Evolutionary conservation across 2,113 vertebrate species (phyloP).

Genomic region (Trachemys scripta): DNA sequence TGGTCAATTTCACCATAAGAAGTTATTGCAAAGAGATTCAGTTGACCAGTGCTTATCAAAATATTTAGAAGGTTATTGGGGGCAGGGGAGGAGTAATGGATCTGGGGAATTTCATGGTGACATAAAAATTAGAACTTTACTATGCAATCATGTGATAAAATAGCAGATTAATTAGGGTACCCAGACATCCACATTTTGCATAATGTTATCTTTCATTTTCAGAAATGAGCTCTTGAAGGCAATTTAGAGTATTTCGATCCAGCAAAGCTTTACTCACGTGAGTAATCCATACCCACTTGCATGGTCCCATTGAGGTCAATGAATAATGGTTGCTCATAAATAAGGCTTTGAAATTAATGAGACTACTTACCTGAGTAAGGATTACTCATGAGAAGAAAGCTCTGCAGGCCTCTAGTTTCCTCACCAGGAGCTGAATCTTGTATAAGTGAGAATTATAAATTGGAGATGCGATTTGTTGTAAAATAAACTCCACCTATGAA

Average conservation of each 20-base stretch:
- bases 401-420: background rate
- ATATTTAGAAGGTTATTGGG: constrained; percentile 21
- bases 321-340: constrained; percentile 33
- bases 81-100: constrained; percentile 5
- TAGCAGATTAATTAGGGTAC: constrained; percentile 59
- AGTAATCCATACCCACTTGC: constrained; percentile 4
- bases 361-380: constrained; percentile 1
- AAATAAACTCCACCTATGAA: background rate
- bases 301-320: background rate
- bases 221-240: constrained; percentile 48
- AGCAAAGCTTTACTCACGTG: background rate
- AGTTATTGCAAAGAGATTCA: constrained; percentile 30
- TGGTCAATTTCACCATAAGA: constrained; percentile 34
- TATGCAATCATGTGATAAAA: constrained; percentile 32
- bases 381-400: background rate
- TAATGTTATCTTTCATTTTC: constrained; percentile 6
- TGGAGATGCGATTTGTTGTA: background rate
- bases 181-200: constrained; percentile 33
- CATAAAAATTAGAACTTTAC: constrained; percentile 49
- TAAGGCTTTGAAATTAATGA: constrained; percentile 41
- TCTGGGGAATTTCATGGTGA: background rate
- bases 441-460: background rate
- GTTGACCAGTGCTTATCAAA: constrained; percentile 3
- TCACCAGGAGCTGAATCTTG: constrained; percentile 12
- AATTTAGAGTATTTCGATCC: constrained; percentile 24